These are phyloP conservation scores for Palaemon carinicauda DNA, from an alignment of 1,140 invertebrate genomes.

Conservation along the genomic window DNA sequence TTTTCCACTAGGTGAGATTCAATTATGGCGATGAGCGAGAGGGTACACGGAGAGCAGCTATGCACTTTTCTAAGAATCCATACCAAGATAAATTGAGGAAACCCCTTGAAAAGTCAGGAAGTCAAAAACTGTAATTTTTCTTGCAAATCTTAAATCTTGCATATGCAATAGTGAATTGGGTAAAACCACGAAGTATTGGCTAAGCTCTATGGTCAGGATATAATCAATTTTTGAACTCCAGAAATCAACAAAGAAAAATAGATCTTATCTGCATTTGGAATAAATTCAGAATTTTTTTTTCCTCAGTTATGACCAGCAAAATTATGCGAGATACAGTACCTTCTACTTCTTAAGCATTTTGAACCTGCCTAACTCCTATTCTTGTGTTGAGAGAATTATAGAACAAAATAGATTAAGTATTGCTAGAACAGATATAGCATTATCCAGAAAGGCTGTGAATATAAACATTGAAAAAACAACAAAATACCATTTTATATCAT, in stretches of 20 bases:
- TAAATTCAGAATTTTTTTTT: not conserved
- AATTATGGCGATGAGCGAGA: not conserved
- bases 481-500: conserved; percentile 1
- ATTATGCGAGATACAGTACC: conserved; percentile 8
- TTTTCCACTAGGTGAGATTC: not conserved
- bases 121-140: not conserved
- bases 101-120: not conserved
- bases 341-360: conserved; percentile 5
- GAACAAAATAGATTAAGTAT: conserved; percentile 12
- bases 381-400: not conserved
- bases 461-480: conserved; percentile 13
- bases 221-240: no score
- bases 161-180: no score
- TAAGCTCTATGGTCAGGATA: no score
- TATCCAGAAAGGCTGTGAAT: conserved; percentile 25
- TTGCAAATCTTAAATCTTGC: not conserved
- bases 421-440: not conserved
- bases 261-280: not conserved
- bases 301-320: conserved; percentile 11
- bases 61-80: not conserved
- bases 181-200: no score
- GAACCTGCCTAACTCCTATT: not conserved
- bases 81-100: not conserved
- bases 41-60: not conserved
- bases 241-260: not conserved